Conservation (phyloP, 2,888 invertebrate genomes). For the Amphipyra tragopoginis region DNA sequence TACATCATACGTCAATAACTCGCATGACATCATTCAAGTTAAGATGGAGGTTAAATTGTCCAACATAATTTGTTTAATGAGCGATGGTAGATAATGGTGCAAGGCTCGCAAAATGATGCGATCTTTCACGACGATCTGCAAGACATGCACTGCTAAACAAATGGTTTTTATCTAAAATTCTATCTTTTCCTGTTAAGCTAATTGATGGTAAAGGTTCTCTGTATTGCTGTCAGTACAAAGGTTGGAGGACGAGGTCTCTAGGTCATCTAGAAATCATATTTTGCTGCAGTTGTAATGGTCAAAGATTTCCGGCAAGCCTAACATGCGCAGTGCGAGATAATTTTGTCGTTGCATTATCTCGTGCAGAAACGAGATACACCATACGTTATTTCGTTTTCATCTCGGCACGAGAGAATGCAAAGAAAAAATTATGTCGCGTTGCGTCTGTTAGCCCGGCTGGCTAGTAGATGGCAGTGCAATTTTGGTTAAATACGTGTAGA, state of each 20-base stretch:
- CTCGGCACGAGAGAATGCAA: too few relatives aligned
- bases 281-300: too few relatives aligned
- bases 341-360: too few relatives aligned
- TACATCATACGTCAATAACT: constrained; percentile 35
- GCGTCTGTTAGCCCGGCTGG: too few relatives aligned
- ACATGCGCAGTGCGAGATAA: too few relatives aligned
- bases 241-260: constrained; percentile 19
- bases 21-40: constrained; percentile 38
- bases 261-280: constrained; percentile 8
- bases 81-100: constrained; percentile 40
- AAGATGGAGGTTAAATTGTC: constrained; percentile 42
- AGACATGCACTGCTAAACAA: constrained; percentile 46
- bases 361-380: too few relatives aligned
- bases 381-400: too few relatives aligned
- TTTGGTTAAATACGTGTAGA: too few relatives aligned
- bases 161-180: constrained; percentile 45
- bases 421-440: too few relatives aligned
- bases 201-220: constrained; percentile 46
- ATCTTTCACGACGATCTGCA: constrained; percentile 54
- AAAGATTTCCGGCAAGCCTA: too few relatives aligned
- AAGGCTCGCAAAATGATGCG: constrained; percentile 41
- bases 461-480: too few relatives aligned
- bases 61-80: constrained; percentile 47
- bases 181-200: constrained; percentile 57
- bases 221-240: constrained; percentile 23